Base-by-base conservation (phyloP, 2,113 vertebrate species). In the Myanophis thanlyinensis region DNA sequence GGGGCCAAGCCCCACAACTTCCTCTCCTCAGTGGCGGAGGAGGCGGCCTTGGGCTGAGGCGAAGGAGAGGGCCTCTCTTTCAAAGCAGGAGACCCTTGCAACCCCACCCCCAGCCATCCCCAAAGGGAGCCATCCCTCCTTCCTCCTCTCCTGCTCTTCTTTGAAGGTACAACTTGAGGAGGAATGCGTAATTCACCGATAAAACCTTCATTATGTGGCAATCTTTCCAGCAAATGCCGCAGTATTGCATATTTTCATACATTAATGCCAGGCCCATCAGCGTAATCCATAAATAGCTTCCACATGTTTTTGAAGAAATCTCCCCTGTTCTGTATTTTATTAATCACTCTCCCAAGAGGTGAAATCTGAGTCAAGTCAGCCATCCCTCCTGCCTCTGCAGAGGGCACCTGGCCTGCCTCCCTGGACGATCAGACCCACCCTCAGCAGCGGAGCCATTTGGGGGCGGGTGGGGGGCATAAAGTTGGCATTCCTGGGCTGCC, bases 171-270 rank as follows among this genome's bases (percentile, higher is more conserved):
- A 85, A 44, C 59, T 85, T 90, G 85, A 93, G 53, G 88, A 48
- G 53, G 59, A 91, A 62, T 62, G 46, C 85, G 90, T 90, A n/a
- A 40, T 90, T 93, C 90, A 89, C 56, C 53, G 91, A 93, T 90
- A 91, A 94, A 92, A 49, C 53, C 84, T 93, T 93, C 87, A 94
- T 92, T 90, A 89, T 92, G 52, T 88, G 88, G 80, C 85, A 92
- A 52, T 90, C 62, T 48, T 86, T 90, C 88, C 90, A 92, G 73
- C 73, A 93, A 53, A 90, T 89, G 80, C 89, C 67, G 87, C 51
- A 73, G 67, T 93, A 89, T 85, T 89, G 88, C 73, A 67, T 92
- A 88, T 91, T 94, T 94, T 90, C 85, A 85, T 90, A 92, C 67
- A 89, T 86, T 92, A 94, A 89, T 92, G 88, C 85, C 67, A 88